Percentiles rank a stretch among this genome's conserved stretches.
Conservation (phyloP, 2,888 invertebrate species). For the Didymodactylos carnosus region DNA sequence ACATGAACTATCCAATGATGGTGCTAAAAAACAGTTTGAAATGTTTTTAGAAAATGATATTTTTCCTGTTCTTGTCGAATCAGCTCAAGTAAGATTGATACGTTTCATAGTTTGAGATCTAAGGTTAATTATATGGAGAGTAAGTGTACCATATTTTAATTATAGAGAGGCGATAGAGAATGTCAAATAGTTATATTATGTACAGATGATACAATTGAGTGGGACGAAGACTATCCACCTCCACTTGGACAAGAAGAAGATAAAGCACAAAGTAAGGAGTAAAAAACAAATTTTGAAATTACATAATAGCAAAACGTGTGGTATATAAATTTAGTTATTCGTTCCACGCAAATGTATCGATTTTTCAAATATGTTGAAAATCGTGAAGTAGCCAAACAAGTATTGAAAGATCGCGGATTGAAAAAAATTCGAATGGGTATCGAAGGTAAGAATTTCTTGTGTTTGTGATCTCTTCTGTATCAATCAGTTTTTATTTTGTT, state of each 20-base stretch:
- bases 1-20: conserved; percentile 94
- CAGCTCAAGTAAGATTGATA: conserved; percentile 34
- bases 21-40: conserved; percentile 90
- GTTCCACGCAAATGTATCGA: conserved; percentile 79
- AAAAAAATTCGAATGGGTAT: conserved; percentile 96
- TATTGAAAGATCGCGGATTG: conserved; percentile 87
- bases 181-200: conserved; percentile 86
- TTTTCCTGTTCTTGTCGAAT: conserved; percentile 75
- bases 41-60: conserved; percentile 77
- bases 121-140: not conserved
- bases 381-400: conserved; percentile 91
- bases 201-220: conserved; percentile 84
- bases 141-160: conserved; percentile 44
- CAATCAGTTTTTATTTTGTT: not conserved
- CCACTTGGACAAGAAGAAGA: conserved; percentile 52
- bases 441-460: too few relatives aligned
- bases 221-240: conserved; percentile 97
- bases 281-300: conserved; percentile 30
- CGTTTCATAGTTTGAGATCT: too few relatives aligned
- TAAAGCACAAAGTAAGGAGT: conserved; percentile 51
- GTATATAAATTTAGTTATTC: conserved; percentile 48
- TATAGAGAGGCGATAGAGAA: conserved; percentile 80
- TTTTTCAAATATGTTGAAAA: conserved; percentile 99
- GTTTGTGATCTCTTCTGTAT: conserved; percentile 19
- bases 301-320: not conserved